Base-by-base conservation (phyloP, 1,140 invertebrate genomes). In the Centruroides vittatus region DNA sequence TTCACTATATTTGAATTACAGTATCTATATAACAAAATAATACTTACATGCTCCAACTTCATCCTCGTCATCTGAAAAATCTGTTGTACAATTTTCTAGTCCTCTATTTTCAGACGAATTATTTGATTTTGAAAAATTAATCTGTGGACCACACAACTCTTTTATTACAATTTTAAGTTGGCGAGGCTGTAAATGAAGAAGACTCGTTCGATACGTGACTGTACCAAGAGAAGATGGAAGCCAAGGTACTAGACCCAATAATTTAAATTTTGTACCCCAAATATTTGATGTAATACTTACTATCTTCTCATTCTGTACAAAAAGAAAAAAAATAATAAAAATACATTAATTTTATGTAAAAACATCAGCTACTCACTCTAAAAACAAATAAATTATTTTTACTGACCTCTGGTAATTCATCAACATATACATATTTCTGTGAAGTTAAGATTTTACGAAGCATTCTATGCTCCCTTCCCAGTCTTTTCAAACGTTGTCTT, bases 241-340 rank as follows among this genome's bases (percentile, higher is more conserved):
- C 61, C 69, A 74, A 7, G 68, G 62, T 69, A 85, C 82, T 59
- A 93, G 75, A 3, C 93, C 92, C 70, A 93, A 86, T 69, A 99
- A 89, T 79, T 95, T 94, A 73, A 99, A 99, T 76, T 95, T 95
- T 7, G 95, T 98, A 47, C 94, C 96, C 94, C 94, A 99, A 69
- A 98, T 95, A 74, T 99, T 98, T 5, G 95, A 98, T 46, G 90
- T 92, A 5, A 99, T 91, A 78, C 96, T 88, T 23, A 95, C 55
- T 13, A 68, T 60, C 58, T 65, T 68, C 49, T 66, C 57, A 13
- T 56, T 55, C 57, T 58, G n/a, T 12, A 55, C 12, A 48, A 34
- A 53, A 36, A 35, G 4, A 35, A 4, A 36, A 5, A 53, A 2
- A 34, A 51, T 51, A 34, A 34, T 51, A 51, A 34, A 51, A 12